Conservation (phyloP, 53 echinoderm and acorn worm species). For the Temnopleurus reevesii region DNA sequence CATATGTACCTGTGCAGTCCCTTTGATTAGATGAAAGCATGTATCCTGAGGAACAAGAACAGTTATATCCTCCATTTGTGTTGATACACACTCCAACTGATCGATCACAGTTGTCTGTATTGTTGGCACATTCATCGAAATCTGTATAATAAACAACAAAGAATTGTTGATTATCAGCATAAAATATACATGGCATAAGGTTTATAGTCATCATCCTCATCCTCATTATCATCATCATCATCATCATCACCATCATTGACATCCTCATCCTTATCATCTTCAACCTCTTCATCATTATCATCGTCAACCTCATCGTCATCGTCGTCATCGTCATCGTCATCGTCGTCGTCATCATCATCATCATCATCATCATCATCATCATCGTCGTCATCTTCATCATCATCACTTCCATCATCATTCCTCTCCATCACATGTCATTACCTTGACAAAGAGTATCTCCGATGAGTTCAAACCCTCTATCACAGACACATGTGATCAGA, state of each 20-base stretch:
- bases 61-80: not conserved
- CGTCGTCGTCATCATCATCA: slow-evolving; percentile 6
- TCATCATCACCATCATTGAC: slow-evolving; percentile 22
- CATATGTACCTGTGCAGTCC: slow-evolving; percentile 26
- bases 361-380: slow-evolving; percentile 28
- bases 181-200: no score
- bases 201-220: not conserved
- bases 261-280: no score
- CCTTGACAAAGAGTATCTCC: slow-evolving; percentile 33
- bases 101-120: slow-evolving; percentile 24
- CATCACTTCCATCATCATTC: not conserved
- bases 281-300: no score
- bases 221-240: slow-evolving; percentile 18
- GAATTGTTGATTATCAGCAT: not conserved
- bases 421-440: no score
- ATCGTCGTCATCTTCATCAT: slow-evolving; percentile 4
- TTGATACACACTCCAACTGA: not conserved
- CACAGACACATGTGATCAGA: slow-evolving; percentile 2
- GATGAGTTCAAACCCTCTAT: not conserved
- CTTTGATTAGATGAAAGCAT: not conserved
- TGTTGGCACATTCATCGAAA: slow-evolving; percentile 18
- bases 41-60: slow-evolving; percentile 14
- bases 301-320: no score
- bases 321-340: not conserved
- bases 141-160: not conserved